Conservation (phyloP, 2,888 invertebrate species). For the Diarsia brunnea region DNA sequence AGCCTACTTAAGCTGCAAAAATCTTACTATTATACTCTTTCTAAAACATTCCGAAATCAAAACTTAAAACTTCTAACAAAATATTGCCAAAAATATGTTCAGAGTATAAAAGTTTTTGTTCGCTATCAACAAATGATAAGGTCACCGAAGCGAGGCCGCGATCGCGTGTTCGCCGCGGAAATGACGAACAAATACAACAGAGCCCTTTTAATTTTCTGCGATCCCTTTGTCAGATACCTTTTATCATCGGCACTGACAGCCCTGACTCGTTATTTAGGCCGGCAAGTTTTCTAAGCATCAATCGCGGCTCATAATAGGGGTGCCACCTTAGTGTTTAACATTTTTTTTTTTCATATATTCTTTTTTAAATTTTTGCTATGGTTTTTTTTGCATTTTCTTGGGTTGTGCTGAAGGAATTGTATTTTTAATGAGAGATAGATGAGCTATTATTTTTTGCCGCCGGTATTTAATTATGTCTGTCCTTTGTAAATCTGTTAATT, state of each 20-base stretch:
- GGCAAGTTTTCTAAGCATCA: slow-evolving; percentile 62
- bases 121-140: slow-evolving; percentile 63
- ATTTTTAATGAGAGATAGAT: not conserved
- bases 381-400: rapidly evolving
- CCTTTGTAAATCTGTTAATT: not conserved
- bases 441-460: not conserved
- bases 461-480: not conserved
- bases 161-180: slow-evolving; percentile 77
- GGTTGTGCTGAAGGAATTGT: not conserved
- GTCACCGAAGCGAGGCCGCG: slow-evolving; percentile 55
- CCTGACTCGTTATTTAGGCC: slow-evolving; percentile 66
- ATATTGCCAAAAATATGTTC: slow-evolving; percentile 28
- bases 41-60: not conserved
- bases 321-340: slow-evolving; percentile 20
- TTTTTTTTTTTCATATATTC: not conserved
- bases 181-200: slow-evolving; percentile 73
- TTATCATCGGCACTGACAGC: slow-evolving; percentile 71
- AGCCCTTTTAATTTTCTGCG: slow-evolving; percentile 74
- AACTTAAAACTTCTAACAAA: not conserved
- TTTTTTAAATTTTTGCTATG: not conserved
- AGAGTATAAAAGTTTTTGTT: slow-evolving; percentile 27
- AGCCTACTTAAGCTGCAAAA: not conserved
- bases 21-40: not conserved
- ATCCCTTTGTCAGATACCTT: slow-evolving; percentile 71
- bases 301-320: slow-evolving; percentile 51